A percentile compares a stretch with the other conserved stretches of the same genome.
phyloP scores from a whole-genome alignment of 1,140 invertebrate genomes.

The Eumaeus atala region DNA sequence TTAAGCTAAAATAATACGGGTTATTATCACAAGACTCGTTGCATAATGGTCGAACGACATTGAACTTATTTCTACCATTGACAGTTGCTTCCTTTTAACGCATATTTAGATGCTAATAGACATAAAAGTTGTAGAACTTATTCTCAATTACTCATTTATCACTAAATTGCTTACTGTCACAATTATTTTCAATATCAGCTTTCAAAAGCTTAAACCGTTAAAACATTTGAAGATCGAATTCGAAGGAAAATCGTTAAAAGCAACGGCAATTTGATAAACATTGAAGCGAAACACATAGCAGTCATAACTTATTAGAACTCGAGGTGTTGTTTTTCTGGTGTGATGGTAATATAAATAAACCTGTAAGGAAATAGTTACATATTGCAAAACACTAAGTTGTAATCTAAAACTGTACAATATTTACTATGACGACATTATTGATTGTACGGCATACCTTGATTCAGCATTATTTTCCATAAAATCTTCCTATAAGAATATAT shows the following conservation, averaged over 20 bases:
- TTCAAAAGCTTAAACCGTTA: slow-evolving; percentile 63
- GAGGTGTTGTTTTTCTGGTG: slow-evolving; percentile 11
- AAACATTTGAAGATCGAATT: slow-evolving; percentile 69
- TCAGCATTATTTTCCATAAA: slow-evolving; percentile 61
- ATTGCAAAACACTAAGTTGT: too few relatives aligned
- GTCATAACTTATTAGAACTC: slow-evolving; percentile 8
- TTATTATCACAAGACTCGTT: slow-evolving; percentile 20
- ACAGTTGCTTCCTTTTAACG: slow-evolving; percentile 12
- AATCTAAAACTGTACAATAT: slow-evolving; percentile 34
- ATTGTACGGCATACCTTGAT: slow-evolving; percentile 63
- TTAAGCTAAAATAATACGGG: slow-evolving; percentile 8
- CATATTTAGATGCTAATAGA: neutral
- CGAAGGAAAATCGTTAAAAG: slow-evolving; percentile 64
- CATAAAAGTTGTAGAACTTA: neutral
- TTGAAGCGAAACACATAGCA: neutral
- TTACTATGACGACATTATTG: slow-evolving; percentile 61
- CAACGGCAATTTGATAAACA: slow-evolving; percentile 33
- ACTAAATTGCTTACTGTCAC: neutral
- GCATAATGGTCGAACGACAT: slow-evolving; percentile 38
- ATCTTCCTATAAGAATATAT: slow-evolving; percentile 25
- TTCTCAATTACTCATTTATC: neutral
- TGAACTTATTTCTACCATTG: slow-evolving; percentile 31
- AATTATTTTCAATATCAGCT: slow-evolving; percentile 25
- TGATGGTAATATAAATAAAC: too few relatives aligned
- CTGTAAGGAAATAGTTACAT: too few relatives aligned